Base-by-base conservation (phyloP, 1,140 invertebrate genomes). In the Orius insidiosus region DNA sequence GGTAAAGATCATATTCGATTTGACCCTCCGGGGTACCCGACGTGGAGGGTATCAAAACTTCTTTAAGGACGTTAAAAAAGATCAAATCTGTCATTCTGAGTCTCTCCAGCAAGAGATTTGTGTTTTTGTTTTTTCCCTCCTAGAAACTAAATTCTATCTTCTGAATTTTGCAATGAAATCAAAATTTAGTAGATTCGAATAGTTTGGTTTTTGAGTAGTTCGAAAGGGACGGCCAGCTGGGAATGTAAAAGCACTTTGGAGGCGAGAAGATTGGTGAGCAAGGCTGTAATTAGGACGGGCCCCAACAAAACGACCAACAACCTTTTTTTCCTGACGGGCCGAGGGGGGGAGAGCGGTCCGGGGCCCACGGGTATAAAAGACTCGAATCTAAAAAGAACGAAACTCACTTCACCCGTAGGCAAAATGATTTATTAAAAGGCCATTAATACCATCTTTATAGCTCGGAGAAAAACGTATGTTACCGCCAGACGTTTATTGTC, bases 401-500 rank as follows among this genome's bases (percentile, higher is more conserved):
- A 24, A 24, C 24, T 24, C 24, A 24, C 24, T 24, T 24, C 24
- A 24, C 24, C 24, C 38, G 11, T 40, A 10, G 38, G 38, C 9
- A 10, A 40, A 18, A 40, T 15, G 38, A 40, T 40, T 40, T 40
- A 40, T 40, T 40, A 15, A 40, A 40, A 40, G 9, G 11, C 16
- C 38, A 40, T 40, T 40, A 40, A 40, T 40, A 40, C 16, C 38
- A 13, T 5, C 16, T 40, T 40, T 40, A 40, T 40, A 40, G 38
- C 11, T 36, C 14, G 5, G 16, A 40, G 38, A 24, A 24, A 24
- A 24, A 24, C 24, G 24, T 24, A 24, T 24, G 24, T 24, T 24
- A 24, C 24, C 24, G 24, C 24, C 24, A 16, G 38, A 40, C 38
- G 38, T 40, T 40, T 40, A 40, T 40, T 40, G 38, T 40, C 16